A percentile compares a stretch with the other conserved stretches of the same genome.
These are phyloP conservation scores for Coluber constrictor DNA, from an alignment of 2,797 vertebrate species.

Conservation along the genomic window DNA sequence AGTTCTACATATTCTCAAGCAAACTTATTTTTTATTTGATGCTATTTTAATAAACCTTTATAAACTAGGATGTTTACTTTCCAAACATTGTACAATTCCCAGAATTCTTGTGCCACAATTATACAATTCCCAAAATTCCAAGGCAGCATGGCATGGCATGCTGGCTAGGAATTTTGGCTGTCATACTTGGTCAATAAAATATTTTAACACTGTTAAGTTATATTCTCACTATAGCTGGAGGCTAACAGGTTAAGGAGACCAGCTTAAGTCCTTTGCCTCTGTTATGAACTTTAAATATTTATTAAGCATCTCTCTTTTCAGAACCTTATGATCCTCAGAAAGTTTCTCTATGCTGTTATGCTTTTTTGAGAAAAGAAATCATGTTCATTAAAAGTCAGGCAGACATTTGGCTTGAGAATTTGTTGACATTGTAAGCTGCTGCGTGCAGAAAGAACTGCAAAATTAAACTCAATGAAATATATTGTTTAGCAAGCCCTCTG, in stretches of 20 bases:
- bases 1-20: neutral
- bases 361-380: neutral
- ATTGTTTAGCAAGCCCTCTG: constrained; percentile 37
- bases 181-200: neutral
- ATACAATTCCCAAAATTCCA: neutral
- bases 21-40: neutral
- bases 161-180: neutral
- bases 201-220: neutral
- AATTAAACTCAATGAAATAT: neutral
- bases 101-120: neutral
- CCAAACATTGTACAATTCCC: neutral
- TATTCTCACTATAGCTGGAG: neutral
- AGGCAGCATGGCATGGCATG: neutral
- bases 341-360: neutral
- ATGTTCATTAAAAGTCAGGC: neutral
- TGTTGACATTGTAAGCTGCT: constrained; percentile 4
- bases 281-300: neutral
- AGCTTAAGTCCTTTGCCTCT: neutral
- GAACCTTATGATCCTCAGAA: neutral
- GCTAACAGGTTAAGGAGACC: neutral
- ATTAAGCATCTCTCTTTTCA: neutral
- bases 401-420: neutral
- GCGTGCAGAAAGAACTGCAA: neutral
- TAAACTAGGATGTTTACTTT: neutral
- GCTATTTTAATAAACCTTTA: neutral